Base-by-base conservation (phyloP, 1,140 invertebrate genomes). In the Mizuhopecten yessoensis region DNA sequence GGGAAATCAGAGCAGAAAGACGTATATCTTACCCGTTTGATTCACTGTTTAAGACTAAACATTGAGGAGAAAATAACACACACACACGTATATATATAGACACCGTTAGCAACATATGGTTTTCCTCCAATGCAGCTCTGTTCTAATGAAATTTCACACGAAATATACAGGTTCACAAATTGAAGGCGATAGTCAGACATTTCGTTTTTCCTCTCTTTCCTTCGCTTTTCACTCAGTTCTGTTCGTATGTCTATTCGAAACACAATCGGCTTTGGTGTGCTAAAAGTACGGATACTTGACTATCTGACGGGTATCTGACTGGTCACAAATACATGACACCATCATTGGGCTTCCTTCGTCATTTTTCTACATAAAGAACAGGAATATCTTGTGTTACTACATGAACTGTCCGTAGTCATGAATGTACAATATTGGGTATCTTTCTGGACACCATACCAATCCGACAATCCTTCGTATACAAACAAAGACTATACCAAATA, bases 131-230 rank as follows among this genome's bases (percentile, higher is more conserved):
- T 29, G n/a, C 29, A 17, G 9, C 13, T 39, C 13, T 29, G 57
- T 75, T 75, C 29, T 75, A 75, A 75, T 75, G 57, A 75, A 75
- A 75, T 75, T 75, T 75, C 57, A 75, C 57, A 75, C 57, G 17
- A 29, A 29, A 29, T 75, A 75, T 75, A n/a, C 57, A 75, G 57
- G 57, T 75, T 3, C 9, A n/a, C 36, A 5, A 13, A 39, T 39
- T 39, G 57, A 23, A 29, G 29, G n/a, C 42, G 42, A 17, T 45
- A 45, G 17, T 17, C 9, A 45, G 9, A 45, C 42, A 13, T 45
- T 57, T 57, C 20, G n/a, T 57, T 20, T 57, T 11, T 57, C 20
- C 45, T 57, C 2, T 9, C 45, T 20, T 20, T 20, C 45, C 20
- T 57, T 20, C 3, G 23, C 45, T 57, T 57, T 57, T 17, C 45